Percentiles rank a stretch among this genome's conserved stretches.
These are phyloP conservation scores for Agonopterix subpropinquella DNA, from an alignment of 2,888 invertebrate species.

Conservation along the genomic window DNA sequence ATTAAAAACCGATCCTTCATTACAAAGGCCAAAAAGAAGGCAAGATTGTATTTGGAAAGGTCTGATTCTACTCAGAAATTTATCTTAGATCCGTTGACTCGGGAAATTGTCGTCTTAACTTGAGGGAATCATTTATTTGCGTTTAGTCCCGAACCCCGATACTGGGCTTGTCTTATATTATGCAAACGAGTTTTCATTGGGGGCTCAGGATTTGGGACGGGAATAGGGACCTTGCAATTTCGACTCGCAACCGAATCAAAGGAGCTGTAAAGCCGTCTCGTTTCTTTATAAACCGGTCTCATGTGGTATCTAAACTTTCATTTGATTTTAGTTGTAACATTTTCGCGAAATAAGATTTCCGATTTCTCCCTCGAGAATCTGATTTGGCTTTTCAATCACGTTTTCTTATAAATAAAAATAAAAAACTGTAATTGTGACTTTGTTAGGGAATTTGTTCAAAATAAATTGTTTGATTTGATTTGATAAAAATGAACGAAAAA, in stretches of 20 bases:
- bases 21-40: slow-evolving; percentile 18
- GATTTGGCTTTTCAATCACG: no score
- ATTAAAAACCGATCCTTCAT: slow-evolving; percentile 1
- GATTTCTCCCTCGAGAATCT: no score
- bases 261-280: slow-evolving; percentile 9
- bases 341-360: no score
- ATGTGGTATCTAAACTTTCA: slow-evolving; percentile 20
- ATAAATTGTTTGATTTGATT: no score
- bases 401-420: no score
- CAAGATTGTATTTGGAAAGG: slow-evolving; percentile 48
- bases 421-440: no score
- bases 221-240: slow-evolving; percentile 26
- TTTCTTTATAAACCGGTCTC: slow-evolving; percentile 27
- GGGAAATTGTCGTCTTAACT: slow-evolving; percentile 63
- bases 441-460: no score
- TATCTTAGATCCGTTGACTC: slow-evolving; percentile 56
- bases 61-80: slow-evolving; percentile 49
- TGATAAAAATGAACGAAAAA: no score
- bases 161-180: slow-evolving; percentile 56
- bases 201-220: slow-evolving; percentile 25
- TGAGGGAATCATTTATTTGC: slow-evolving; percentile 61
- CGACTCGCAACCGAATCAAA: slow-evolving; percentile 37
- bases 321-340: background rate
- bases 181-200: slow-evolving; percentile 57
- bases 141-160: slow-evolving; percentile 49